Base-by-base conservation (phyloP, 2,888 invertebrate species). In the Erannis defoliaria region DNA sequence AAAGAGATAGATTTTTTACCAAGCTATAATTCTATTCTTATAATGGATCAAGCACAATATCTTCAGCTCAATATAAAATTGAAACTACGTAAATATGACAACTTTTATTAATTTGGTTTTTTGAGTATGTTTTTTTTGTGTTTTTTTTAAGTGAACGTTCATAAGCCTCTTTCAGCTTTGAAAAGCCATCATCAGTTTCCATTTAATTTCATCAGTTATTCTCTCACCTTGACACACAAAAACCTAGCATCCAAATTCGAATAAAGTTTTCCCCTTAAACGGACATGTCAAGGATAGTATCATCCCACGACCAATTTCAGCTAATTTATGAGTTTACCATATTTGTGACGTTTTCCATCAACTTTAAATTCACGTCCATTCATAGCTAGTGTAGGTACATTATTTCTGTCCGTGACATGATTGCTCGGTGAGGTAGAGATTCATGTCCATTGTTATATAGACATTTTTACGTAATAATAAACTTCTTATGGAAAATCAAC, bases 381-480 rank as follows among this genome's bases (percentile, higher is more conserved):
- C 62, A n/a, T n/a, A 48, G 54, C 56, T 61, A n/a, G n/a, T n/a
- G n/a, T n/a, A 54, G 23, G 42, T 14, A 37, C 23, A 73, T 80
- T 75, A 73, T 71, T 71, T 74, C 45, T 68, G 83, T 73, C 88
- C 88, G 67, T 86, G 88, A 84, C 86, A 86, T 74, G 68, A 60
- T 78, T 83, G 78, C 68, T 71, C 81, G 21, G 12, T 18, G 66
- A 60, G 64, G 35, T 43, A 64, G 55, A 64, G 73, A 72, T 74
- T 14, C 16, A 19, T 19, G 19, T 21, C 50, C 31, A 43, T 37
- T 45, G 26, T 26, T 26, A 9, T 16, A 16, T 6, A 6, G 16
- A 19, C 5, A 42, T 23, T 5, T 5, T n/a, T 1, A 1, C 6
- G n/a, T n/a, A 42, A 42, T 23, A n/a, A 21, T 21, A 1, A n/a